Base-by-base conservation (phyloP, 2,113 vertebrate species). In the Lasiurus cinereus region DNA sequence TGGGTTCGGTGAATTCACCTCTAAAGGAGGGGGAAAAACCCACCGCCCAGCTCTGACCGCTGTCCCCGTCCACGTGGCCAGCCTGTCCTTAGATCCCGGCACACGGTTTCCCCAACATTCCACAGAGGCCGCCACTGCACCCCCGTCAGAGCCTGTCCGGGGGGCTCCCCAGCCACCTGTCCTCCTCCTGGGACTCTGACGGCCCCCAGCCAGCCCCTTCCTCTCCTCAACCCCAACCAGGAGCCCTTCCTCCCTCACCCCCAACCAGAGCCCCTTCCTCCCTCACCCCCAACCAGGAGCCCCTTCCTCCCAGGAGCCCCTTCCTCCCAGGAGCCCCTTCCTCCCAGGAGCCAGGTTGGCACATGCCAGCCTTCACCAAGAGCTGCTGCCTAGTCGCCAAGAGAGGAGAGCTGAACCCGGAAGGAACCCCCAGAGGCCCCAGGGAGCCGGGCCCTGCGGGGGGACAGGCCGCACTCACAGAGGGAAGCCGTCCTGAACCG, bases 391-490 rank as follows among this genome's bases (percentile, higher is more conserved):
- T 14, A 1, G 4, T 13, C 13, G 62, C 22, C 24, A 12, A 2
- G 36, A 21, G 31, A 54, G 5, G 46, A 46, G 14, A 0, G 6
- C 27, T 9, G 73, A 74, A 6, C 16, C 77, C 48, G 12, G 29
- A 4, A 27, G 72, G 11, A 29, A 15, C 21, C 1, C 80, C 10
- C 1, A 39, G 39, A 22, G 39, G 62, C 6, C 59, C 62, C 39
- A 1, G 10, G 1, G 1, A 6, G 22, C 46, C 56, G 0, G 43
- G 46, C 16, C 14, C 15, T 3, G 1, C 4, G 15, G 29, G 27
- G 2, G 6, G 12, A 31, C 27, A 29, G 8, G 69, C 11, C 0
- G 3, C 54, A 98, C 98, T 98, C 94, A 98, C 98, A 98, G 95
- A 0, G 98, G 98, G 72, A 98, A 97, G 62, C 98, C 98, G 0